These are phyloP conservation scores for Pterobdella sp. DNA, from an alignment of 2,888 invertebrate genomes.

Conservation along the genomic window DNA sequence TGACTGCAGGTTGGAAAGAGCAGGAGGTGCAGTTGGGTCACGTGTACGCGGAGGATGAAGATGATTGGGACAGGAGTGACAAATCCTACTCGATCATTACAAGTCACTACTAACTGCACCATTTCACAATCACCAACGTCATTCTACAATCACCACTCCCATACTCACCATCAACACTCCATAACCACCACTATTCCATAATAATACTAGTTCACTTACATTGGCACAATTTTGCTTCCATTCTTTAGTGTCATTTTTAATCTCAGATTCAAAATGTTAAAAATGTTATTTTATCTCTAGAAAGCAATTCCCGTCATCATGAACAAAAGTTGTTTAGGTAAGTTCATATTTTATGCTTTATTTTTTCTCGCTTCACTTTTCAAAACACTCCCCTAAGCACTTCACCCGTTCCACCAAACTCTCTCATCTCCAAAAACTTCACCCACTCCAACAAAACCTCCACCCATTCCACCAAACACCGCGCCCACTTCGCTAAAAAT, in stretches of 20 bases:
- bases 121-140: background rate
- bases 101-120: constrained; percentile 57
- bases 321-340: no score
- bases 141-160: background rate
- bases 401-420: no score
- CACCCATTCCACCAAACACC: background rate
- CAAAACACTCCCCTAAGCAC: no score
- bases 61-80: constrained; percentile 96
- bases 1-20: constrained; percentile 32
- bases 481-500: background rate
- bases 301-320: no score
- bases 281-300: no score
- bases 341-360: no score
- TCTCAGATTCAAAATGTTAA: no score
- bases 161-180: background rate
- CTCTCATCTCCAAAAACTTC: no score
- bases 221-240: no score
- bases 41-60: constrained; percentile 91
- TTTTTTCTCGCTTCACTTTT: no score
- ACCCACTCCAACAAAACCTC: background rate
- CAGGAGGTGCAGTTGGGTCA: constrained; percentile 78
- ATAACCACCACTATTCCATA: background rate
- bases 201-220: no score
- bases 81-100: constrained; percentile 77
- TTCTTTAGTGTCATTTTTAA: no score